These are phyloP conservation scores for Myopa testacea DNA, from an alignment of 2,888 invertebrate species.

Conservation along the genomic window DNA sequence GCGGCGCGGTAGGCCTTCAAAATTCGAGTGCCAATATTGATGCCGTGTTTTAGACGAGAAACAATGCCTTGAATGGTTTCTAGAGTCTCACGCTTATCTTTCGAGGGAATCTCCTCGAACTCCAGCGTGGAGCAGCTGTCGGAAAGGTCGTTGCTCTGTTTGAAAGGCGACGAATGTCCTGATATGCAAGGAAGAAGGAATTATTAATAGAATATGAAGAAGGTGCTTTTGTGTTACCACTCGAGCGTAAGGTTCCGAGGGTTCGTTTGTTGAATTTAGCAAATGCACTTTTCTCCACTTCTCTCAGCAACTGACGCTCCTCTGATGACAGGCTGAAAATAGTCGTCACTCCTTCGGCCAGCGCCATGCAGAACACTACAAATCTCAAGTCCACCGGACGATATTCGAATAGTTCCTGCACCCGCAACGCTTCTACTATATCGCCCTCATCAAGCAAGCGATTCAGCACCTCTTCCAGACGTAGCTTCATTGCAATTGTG, in stretches of 20 bases:
- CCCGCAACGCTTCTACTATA: conserved; percentile 72
- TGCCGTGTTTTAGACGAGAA: conserved; percentile 71
- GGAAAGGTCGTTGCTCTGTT: conserved; percentile 54
- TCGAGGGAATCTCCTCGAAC: conserved; percentile 66
- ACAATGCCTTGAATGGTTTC: conserved; percentile 70
- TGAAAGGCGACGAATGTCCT: conserved; percentile 47
- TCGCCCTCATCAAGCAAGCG: conserved; percentile 71
- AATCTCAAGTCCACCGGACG: conserved; percentile 71
- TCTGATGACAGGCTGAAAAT: conserved; percentile 74
- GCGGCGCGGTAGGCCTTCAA: conserved; percentile 72
- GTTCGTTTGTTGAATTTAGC: conserved; percentile 67
- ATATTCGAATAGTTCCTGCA: conserved; percentile 69
- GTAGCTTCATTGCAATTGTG: conserved; percentile 58
- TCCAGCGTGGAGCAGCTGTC: conserved; percentile 63
- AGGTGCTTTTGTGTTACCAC: conserved; percentile 28
- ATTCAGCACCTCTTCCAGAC: conserved; percentile 68
- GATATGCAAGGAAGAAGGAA: neutral
- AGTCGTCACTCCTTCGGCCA: conserved; percentile 73
- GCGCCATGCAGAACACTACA: conserved; percentile 72
- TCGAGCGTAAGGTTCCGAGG: conserved; percentile 48
- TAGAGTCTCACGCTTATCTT: conserved; percentile 65
- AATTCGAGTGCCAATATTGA: conserved; percentile 71
- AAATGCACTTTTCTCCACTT: conserved; percentile 66
- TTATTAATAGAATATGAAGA: neutral
- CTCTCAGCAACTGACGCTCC: conserved; percentile 72